Conservation (phyloP, 2,797 vertebrate species). For the Takifugu ocellatus region DNA sequence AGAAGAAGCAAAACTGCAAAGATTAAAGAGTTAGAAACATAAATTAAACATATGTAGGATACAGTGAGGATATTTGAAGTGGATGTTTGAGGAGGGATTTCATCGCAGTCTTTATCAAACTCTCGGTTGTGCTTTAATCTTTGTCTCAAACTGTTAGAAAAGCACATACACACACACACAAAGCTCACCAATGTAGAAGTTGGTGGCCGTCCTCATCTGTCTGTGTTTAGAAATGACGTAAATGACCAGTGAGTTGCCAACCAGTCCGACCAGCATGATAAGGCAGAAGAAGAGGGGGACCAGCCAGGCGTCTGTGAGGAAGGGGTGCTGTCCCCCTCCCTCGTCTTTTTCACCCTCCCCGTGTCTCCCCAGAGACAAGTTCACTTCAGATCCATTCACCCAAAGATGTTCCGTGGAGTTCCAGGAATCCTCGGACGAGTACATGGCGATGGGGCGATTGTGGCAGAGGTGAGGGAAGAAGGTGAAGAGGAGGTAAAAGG, state of each 20-base stretch:
- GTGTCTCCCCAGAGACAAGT: constrained; percentile 58
- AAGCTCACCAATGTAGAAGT: constrained; percentile 86
- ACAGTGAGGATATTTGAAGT: constrained; percentile 1
- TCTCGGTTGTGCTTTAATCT: not conserved
- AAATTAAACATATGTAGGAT: constrained; percentile 3
- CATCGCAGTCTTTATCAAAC: no score
- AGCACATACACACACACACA: not conserved
- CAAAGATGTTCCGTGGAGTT: constrained; percentile 64
- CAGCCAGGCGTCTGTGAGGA: constrained; percentile 85
- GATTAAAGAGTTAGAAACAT: constrained; percentile 18
- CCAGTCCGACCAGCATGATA: constrained; percentile 84
- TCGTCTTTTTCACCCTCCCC: constrained; percentile 10
- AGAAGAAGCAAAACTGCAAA: not conserved
- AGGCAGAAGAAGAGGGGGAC: constrained; percentile 85
- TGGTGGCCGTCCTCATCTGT: constrained; percentile 86
- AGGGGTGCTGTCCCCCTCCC: constrained; percentile 72
- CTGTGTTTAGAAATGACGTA: constrained; percentile 84
- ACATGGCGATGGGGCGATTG: constrained; percentile 34
- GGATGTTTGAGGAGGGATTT: no score
- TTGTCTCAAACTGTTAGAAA: not conserved
- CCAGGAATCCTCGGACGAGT: constrained; percentile 56
- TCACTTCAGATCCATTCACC: constrained; percentile 64
- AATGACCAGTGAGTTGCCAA: constrained; percentile 84
- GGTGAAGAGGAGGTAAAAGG: constrained; percentile 1
- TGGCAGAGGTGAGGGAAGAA: constrained; percentile 2